phyloP scores from a whole-genome alignment of 2,113 vertebrate species.

The Xenus cinereus region DNA sequence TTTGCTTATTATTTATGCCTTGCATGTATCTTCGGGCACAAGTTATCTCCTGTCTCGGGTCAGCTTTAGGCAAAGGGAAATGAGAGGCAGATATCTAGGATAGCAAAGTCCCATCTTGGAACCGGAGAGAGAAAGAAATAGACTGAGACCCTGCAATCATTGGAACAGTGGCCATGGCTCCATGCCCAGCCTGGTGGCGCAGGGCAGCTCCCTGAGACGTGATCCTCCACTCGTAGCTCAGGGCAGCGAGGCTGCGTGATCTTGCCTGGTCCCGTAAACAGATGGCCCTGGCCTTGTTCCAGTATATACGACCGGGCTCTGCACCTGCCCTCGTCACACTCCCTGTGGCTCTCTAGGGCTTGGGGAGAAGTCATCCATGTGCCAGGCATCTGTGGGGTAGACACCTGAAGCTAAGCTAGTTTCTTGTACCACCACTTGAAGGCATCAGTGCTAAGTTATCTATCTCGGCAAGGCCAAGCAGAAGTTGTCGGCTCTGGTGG shows the following conservation, averaged over 20 bases:
- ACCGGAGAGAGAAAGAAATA: neutral
- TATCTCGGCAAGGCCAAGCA: neutral
- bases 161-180: neutral
- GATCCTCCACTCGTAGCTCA: constrained; percentile 9
- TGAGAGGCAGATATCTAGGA: neutral
- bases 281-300: neutral
- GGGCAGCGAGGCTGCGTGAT: neutral
- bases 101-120: neutral
- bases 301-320: accelerated
- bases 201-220: constrained; percentile 8
- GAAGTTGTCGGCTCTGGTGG: neutral
- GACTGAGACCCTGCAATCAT: neutral
- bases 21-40: neutral
- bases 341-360: neutral
- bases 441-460: neutral
- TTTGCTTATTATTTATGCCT: neutral
- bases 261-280: neutral
- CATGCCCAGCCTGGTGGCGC: neutral
- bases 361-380: neutral
- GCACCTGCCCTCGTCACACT: neutral
- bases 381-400: neutral
- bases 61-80: neutral
- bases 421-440: neutral
- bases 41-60: neutral
- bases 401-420: neutral